These are phyloP conservation scores for Coluber constrictor DNA, from an alignment of 2,797 vertebrate species.

Conservation along the genomic window DNA sequence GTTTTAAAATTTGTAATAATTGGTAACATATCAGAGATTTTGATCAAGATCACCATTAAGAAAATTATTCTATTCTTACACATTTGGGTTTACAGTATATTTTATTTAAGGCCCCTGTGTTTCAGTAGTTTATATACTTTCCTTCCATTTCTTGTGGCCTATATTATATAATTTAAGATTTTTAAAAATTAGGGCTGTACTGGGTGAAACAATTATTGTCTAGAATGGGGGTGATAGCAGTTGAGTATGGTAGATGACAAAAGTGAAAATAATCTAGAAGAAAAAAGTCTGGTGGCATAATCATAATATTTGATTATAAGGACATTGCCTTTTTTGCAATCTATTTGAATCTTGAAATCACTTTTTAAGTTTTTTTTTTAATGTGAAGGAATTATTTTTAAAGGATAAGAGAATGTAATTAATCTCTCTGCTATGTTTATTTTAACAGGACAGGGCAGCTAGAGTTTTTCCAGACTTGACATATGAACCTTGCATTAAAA, in stretches of 20 bases:
- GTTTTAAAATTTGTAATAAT: background rate
- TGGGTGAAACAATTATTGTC: background rate
- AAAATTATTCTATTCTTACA: background rate
- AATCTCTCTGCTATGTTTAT: conserved; percentile 32
- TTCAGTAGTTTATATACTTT: background rate
- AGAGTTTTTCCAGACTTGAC: conserved; percentile 58
- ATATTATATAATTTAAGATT: background rate
- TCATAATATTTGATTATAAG: background rate
- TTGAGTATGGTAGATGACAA: background rate
- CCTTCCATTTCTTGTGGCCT: background rate
- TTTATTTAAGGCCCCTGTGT: background rate
- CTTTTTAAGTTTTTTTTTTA: conserved; percentile 15
- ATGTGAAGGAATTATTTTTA: conserved; percentile 1
- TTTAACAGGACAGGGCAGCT: conserved; percentile 31
- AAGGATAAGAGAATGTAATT: conserved; percentile 44
- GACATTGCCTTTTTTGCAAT: conserved; percentile 15
- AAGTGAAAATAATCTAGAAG: background rate
- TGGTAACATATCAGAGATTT: background rate
- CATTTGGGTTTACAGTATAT: background rate
- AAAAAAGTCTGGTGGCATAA: background rate
- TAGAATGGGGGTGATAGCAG: background rate
- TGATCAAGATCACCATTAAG: background rate
- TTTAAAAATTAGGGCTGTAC: background rate
- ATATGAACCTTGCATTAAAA: conserved; percentile 38
- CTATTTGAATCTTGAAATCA: background rate